Conservation (phyloP, 1,140 invertebrate genomes). For the Druon quercuslanigerum region DNA sequence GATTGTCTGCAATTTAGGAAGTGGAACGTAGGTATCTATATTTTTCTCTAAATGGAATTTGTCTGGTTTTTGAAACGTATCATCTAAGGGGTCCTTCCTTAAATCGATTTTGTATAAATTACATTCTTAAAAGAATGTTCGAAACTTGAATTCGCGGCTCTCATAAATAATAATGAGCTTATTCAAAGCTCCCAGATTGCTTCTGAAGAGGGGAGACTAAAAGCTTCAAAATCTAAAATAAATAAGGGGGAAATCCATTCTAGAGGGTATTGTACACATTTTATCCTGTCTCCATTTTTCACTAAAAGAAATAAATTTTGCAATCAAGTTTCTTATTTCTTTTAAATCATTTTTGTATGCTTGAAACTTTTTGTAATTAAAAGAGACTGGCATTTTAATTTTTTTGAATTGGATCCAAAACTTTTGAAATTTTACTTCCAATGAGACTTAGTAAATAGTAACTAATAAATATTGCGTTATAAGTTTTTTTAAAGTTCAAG, state of each 20-base stretch:
- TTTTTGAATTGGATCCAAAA: too few species aligned
- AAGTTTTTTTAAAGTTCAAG: too few species aligned
- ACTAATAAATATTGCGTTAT: too few species aligned
- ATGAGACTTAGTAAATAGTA: too few species aligned
- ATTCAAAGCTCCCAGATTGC: background rate
- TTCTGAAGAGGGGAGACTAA: background rate
- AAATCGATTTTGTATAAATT: background rate
- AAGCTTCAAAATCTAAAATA: background rate
- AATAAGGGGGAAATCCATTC: background rate
- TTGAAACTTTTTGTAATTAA: too few species aligned
- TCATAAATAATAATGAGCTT: constrained; percentile 26
- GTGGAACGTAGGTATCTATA: background rate
- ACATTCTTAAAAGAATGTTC: background rate
- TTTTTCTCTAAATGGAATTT: background rate
- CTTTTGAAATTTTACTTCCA: too few species aligned
- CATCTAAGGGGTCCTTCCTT: too few species aligned
- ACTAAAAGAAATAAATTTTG: background rate
- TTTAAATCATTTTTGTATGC: too few species aligned
- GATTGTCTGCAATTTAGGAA: background rate
- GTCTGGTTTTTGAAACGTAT: too few species aligned
- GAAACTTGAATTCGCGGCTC: background rate
- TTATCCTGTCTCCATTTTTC: background rate
- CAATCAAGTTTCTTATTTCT: background rate
- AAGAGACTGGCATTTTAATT: too few species aligned
- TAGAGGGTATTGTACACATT: background rate